phyloP scores from a whole-genome alignment of 2,888 invertebrate genomes.

The Megaustenia siamemsis region DNA sequence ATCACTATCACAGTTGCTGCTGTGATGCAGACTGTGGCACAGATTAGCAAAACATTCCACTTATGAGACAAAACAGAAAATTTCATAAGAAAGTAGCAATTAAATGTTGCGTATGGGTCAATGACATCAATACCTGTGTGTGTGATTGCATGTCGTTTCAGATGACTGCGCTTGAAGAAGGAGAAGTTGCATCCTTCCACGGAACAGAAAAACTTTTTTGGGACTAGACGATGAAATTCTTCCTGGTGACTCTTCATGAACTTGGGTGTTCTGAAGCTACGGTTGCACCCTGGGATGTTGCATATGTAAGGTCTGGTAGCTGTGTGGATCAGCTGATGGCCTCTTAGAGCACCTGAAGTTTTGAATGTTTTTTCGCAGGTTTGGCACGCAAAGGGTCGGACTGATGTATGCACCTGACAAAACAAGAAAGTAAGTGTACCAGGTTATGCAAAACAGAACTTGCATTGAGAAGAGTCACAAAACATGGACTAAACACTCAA shows the following conservation, averaged over 20 bases:
- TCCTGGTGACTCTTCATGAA: slow-evolving; percentile 73
- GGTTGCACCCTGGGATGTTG: slow-evolving; percentile 73
- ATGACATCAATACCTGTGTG: slow-evolving; percentile 76
- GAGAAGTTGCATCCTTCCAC: slow-evolving; percentile 75
- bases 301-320: slow-evolving; percentile 70
- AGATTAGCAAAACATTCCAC: no score
- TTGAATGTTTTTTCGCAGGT: slow-evolving; percentile 76
- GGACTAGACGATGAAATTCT: slow-evolving; percentile 72
- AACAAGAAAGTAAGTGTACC: not conserved
- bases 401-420: slow-evolving; percentile 66
- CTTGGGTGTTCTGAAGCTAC: slow-evolving; percentile 73
- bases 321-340: slow-evolving; percentile 73
- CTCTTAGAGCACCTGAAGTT: slow-evolving; percentile 69
- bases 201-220: slow-evolving; percentile 73
- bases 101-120: no score
- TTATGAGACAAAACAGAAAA: no score
- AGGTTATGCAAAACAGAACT: not conserved
- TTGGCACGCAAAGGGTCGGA: slow-evolving; percentile 72
- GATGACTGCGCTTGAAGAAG: slow-evolving; percentile 77
- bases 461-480: no score
- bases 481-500: no score
- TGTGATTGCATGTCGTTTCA: slow-evolving; percentile 77
- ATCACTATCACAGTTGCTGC: no score
- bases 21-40: no score
- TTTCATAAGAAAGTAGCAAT: no score